Evolutionary conservation across 2,888 invertebrate species (phyloP), one percentile per base, ranked within the genome.

Genomic region (Aphidoletes aphidimyza): DNA sequence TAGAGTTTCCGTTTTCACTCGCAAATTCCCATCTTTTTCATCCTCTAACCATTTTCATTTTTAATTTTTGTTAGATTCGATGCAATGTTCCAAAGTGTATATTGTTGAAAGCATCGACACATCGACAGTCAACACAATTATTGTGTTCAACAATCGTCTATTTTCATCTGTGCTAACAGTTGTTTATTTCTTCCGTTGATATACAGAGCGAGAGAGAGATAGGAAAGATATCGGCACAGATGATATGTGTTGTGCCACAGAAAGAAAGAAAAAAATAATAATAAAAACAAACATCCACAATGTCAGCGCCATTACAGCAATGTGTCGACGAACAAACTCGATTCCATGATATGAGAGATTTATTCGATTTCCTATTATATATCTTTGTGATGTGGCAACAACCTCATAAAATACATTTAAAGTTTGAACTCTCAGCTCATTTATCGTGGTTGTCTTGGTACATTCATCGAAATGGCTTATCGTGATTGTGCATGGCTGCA

Each of bases 311-410:
- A 59, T 59, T 59, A 2, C 26, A 59, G 34, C 78, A 36, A 78
- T 36, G 78, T 36, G 78, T 36, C 78, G 36, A 78, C 14, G 19
- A 36, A 36, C 17, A 37, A 81, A 81, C 37, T 37, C 37, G n/a
- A 81, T 81, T 81, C 81, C 39, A 14, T 59, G 36, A 36, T 54
- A 84, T 84, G 78, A 78, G 84, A 84, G 84, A 84, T 84, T 84
- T 84, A 84, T 84, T 84, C 42, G 84, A 84, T 84, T 84, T 84
- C 78, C 69, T 84, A 78, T 84, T 84, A 84, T 84, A 78, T 84
- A 84, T 84, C 78, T 84, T 84, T 45, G 69, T 84, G 84, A 78
- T 78, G 39, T 84, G 78, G 84, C 78, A 84, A 84, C 45, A 84
- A 84, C 69, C 45, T 45, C 84, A 37, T 84, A 84, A 42, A 83